Base-by-base conservation (phyloP, 30 jellyfish, hydroid and myxozoan genomes). In the Hydractinia echinata region DNA sequence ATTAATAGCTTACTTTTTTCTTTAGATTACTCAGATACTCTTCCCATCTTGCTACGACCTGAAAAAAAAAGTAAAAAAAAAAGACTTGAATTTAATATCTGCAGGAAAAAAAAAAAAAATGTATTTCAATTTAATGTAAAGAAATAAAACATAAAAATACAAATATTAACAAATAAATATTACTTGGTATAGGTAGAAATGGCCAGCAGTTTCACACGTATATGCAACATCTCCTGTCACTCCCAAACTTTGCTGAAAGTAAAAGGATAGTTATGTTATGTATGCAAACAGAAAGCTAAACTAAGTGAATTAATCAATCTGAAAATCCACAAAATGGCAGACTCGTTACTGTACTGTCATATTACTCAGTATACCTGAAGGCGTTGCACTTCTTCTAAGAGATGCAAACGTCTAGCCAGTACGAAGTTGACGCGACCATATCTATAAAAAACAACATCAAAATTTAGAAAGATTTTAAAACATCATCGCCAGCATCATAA, bases 171-270 rank as follows among this genome's bases (percentile, higher is more conserved):
- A 58, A 58, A 58, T 16, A 16, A 30, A 30, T 30, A 30, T 18
- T 78, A 94, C 99, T 90, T 95, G 99, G 53, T 95, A 95, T 66
- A 87, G 72, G 79, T 55, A 95, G 85, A 95, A 95, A 74, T 95
- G 97, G 21, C 96, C 96, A 51, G 99, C 98, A 0, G 99, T 95
- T 74, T 95, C 99, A 68, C 99, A 95, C 4, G 99, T 95, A 73
- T 95, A 91, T 54, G 96, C 85, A 19, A 89, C 95, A 77, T 89
- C 97, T 6, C 97, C 99, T 83, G 73, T 72, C 48, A 95, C 97
- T 66, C 88, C 89, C 81, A 95, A 73, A 69, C 97, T 89, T 58
- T 94, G 96, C 99, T 94, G 81, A 62, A 83, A 13, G 20, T 4
- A 51, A 68, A 51, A 6, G 9, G 18, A 51, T 6, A 64, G 39